Evolutionary conservation across 2,113 vertebrate genomes (phyloP).

Genomic region (Austrofundulus limnaeus): DNA sequence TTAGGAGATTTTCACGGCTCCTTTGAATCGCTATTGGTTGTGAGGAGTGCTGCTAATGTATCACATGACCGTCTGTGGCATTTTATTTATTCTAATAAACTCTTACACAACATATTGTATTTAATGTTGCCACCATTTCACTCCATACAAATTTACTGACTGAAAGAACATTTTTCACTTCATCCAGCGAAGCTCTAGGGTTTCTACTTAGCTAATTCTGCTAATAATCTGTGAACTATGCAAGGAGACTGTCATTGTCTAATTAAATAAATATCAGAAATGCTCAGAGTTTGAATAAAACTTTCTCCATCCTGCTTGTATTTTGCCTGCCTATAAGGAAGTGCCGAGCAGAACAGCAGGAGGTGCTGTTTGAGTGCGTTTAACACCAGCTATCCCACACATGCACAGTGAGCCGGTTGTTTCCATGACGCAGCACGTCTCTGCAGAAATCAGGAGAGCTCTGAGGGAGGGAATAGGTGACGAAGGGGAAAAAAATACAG

Average conservation of each 20-base stretch:
- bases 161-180: background rate
- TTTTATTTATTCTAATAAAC: background rate
- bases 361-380: constrained; percentile 67
- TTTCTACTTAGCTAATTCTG: constrained; percentile 1
- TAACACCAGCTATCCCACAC: constrained; percentile 45
- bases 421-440: constrained; percentile 77
- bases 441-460: constrained; percentile 55
- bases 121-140: too few species aligned
- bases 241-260: background rate
- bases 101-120: too few species aligned
- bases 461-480: constrained; percentile 57
- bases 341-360: constrained; percentile 64
- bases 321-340: constrained; percentile 49
- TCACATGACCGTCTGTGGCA: constrained; percentile 35
- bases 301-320: constrained; percentile 20
- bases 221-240: constrained; percentile 8
- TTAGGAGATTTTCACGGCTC: constrained; percentile 57
- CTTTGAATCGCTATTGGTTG: constrained; percentile 42
- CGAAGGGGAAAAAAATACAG: constrained; percentile 12
- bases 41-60: constrained; percentile 48
- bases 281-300: background rate
- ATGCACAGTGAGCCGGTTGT: constrained; percentile 25
- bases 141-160: too few species aligned
- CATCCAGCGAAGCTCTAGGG: background rate
- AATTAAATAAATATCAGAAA: background rate